phyloP scores from a whole-genome alignment of 2,888 invertebrate species.

The Ochlodes sylvanus region DNA sequence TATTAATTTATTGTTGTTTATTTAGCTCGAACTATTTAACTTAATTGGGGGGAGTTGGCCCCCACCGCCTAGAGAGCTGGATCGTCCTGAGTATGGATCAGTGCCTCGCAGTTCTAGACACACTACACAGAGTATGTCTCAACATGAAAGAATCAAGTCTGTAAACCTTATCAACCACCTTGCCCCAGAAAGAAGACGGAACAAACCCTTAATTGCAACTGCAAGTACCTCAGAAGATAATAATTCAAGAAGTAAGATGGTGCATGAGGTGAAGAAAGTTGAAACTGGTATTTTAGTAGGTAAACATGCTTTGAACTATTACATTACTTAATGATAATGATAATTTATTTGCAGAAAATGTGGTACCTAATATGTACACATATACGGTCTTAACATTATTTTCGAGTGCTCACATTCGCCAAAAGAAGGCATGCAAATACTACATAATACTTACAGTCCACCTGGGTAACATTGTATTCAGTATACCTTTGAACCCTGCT shows the following conservation, averaged over 20 bases:
- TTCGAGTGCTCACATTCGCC: no score
- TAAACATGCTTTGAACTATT: conserved; percentile 46
- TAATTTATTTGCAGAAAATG: no score
- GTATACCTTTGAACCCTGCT: no score
- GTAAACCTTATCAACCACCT: conserved; percentile 85
- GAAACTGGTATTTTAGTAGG: conserved; percentile 79
- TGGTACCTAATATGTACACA: no score
- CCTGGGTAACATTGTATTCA: no score
- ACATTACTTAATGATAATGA: no score
- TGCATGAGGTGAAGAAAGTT: conserved; percentile 76
- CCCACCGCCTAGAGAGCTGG: conserved; percentile 70
- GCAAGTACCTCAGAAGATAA: conserved; percentile 51
- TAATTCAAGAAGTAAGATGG: conserved; percentile 64
- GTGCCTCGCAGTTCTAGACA: conserved; percentile 55
- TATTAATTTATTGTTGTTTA: conserved; percentile 35
- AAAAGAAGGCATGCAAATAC: no score
- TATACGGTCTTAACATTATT: no score
- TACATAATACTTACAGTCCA: no score
- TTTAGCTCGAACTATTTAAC: conserved; percentile 74
- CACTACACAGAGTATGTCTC: conserved; percentile 72
- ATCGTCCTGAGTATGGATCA: conserved; percentile 68
- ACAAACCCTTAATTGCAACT: conserved; percentile 54
- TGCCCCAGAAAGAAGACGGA: conserved; percentile 68
- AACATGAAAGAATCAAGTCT: conserved; percentile 84
- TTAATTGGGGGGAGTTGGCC: conserved; percentile 81